Evolutionary conservation across 2,797 vertebrate genomes (phyloP), one percentile per base, ranked within the genome.

Genomic region (Microctenopoma lineatum): DNA sequence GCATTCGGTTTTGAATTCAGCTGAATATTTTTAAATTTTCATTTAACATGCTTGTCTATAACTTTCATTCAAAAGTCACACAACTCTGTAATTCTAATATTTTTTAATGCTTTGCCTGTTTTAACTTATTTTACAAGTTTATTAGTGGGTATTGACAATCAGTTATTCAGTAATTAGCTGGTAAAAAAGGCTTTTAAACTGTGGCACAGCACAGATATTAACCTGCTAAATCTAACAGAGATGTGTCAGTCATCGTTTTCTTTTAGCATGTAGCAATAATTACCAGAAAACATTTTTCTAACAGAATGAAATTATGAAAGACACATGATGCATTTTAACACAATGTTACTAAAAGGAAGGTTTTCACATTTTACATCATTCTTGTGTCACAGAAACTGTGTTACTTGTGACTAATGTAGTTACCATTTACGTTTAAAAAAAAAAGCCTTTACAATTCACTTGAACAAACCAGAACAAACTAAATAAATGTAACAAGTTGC

Each of bases 371-470:
- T 39, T 57, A 27, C 16, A 21, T 59, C 25, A 29, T 36, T 56
- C 13, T 41, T 26, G 10, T 66, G 52, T 46, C 2, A 25, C 32
- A 32, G 47, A 32, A 57, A 63, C 57, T 25, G 4, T 7, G 42
- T 34, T 13, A 54, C 73, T 27, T 2, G 26, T n/a, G 16, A 48
- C 39, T 65, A 29, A 77, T 51, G 47, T 54, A 10, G 73, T 77
- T 75, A 41, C 57, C 14, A 63, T 75, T 78, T 66, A 15, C 46
- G 15, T 29, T 66, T 67, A 1, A 1, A 7, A 29, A 7, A 9
- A 48, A 38, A 72, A 70, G 21, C 39, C 52, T 59, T 62, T 21
- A 38, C 67, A 75, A 38, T 71, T 69, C 63, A 81, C 36, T 42
- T 45, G 34, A 68, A 69, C 44, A 52, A 75, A 75, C 67, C 27